Evolutionary conservation across 2,113 vertebrate genomes (phyloP), one percentile per base, ranked within the genome.

Genomic region (Cnemophilus loriae): DNA sequence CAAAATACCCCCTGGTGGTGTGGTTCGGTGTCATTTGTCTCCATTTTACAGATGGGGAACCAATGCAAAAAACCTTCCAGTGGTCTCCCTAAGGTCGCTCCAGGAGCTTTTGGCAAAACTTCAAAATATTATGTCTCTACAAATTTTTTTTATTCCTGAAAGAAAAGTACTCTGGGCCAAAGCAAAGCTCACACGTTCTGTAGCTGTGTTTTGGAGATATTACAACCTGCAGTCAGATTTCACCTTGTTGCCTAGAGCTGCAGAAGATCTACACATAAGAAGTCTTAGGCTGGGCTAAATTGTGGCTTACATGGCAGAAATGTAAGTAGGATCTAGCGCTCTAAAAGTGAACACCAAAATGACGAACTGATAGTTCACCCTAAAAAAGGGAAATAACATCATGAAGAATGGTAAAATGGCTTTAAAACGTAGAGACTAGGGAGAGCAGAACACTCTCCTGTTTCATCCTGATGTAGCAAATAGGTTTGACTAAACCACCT

Each of bases 31-130:
- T 53, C 24, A 81, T 95, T 90, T 78, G n/a, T 95, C 79, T 93
- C 64, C 85, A 64, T 94, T 95, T 92, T 90, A 93, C 88, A 96
- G 90, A 90, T 64, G 64, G 28, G 47, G n/a, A 95, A 74, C 64
- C 49, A 84, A 60, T 8, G 2, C 17, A 55, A 84, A 49, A 87
- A 77, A 84, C 17, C 7, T 61, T 57, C 33, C 44, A 64, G 24
- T n/a, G 56, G 22, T 89, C 18, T 84, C 79, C 60, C 60, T 87
- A 57, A 76, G 46, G 80, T 89, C 65, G 60, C 18, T 87, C 22
- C n/a, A 55, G 46, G 14, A 92, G 42, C 37, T 79, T 84, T 59
- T 81, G 85, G 63, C 47, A 90, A 59, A 70, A 18, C 33, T 90
- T 79, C 69, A 64, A 60, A 81, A 87, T 82, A 55, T 61, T 74